These are phyloP conservation scores for Seriola quinqueradiata DNA, from an alignment of 2,113 vertebrate species.

Conservation along the genomic window DNA sequence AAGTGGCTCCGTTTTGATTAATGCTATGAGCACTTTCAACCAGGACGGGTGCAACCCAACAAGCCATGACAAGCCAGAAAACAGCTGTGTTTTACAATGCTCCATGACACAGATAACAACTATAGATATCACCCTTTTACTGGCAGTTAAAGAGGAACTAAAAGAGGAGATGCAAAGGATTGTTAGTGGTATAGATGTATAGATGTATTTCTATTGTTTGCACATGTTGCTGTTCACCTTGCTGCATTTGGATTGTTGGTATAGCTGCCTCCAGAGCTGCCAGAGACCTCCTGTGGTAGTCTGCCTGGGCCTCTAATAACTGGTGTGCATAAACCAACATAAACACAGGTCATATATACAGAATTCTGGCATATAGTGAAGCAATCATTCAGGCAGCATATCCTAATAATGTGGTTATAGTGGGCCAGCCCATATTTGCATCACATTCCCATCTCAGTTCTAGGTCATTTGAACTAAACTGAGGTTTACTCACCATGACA, in stretches of 20 bases:
- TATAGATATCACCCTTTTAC: background rate
- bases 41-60: background rate
- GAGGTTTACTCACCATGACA: conserved; percentile 86
- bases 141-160: background rate
- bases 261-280: conserved; percentile 94
- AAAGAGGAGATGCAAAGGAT: background rate
- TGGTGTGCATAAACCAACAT: conserved; percentile 86
- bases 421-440: conserved; percentile 10
- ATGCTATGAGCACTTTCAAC: background rate
- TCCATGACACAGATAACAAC: background rate
- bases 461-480: conserved; percentile 2
- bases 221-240: conserved; percentile 86
- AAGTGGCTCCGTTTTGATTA: background rate
- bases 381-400: conserved; percentile 8
- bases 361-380: background rate
- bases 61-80: background rate
- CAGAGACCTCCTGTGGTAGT: conserved; percentile 98
- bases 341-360: conserved; percentile 58
- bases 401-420: background rate
- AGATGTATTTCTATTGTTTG: background rate
- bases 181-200: too few relatives aligned
- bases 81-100: background rate
- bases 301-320: conserved; percentile 98
- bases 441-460: conserved; percentile 22
- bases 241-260: conserved; percentile 92